A percentile compares a stretch with the other conserved stretches of the same genome.
phyloP scores from a whole-genome alignment of 64 coral and sea anemone species.

The Stichodactyla mertensii region DNA sequence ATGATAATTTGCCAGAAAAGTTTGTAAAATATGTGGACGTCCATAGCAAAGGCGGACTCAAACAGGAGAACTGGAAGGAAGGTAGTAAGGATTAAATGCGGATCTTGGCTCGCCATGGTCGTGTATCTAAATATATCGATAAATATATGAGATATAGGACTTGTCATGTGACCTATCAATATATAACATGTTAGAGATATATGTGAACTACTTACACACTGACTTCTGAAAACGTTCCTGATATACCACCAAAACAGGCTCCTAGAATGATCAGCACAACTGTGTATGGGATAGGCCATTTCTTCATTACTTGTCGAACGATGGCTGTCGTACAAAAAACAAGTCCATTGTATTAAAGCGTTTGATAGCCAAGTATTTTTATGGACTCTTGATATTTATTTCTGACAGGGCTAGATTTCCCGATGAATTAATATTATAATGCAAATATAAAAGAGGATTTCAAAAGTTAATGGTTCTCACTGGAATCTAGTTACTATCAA shows the following conservation, averaged over 20 bases:
- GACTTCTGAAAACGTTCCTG: slow-evolving; percentile 57
- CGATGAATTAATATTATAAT: no score
- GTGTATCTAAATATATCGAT: slow-evolving; percentile 58
- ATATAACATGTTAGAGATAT: no score
- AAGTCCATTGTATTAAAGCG: background rate
- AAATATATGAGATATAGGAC: background rate
- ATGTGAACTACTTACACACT: slow-evolving; percentile 52
- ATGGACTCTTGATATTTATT: no score
- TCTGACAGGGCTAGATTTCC: no score
- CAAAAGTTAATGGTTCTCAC: no score
- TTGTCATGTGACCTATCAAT: no score
- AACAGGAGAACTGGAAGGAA: slow-evolving; percentile 91
- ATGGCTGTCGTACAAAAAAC: slow-evolving; percentile 53
- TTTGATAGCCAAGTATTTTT: background rate
- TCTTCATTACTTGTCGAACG: slow-evolving; percentile 93
- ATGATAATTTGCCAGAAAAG: slow-evolving; percentile 95
- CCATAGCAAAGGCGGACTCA: slow-evolving; percentile 97
- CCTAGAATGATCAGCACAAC: slow-evolving; percentile 88
- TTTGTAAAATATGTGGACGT: slow-evolving; percentile 94
- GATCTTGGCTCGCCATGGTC: slow-evolving; percentile 63
- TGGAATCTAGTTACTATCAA: no score
- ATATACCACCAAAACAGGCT: slow-evolving; percentile 79
- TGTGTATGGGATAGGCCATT: slow-evolving; percentile 97
- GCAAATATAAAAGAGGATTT: no score
- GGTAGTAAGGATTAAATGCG: slow-evolving; percentile 80